Percentiles rank a stretch among this genome's conserved stretches.
Conservation (phyloP, 2,888 invertebrate species). For the Pheosia tremula region DNA sequence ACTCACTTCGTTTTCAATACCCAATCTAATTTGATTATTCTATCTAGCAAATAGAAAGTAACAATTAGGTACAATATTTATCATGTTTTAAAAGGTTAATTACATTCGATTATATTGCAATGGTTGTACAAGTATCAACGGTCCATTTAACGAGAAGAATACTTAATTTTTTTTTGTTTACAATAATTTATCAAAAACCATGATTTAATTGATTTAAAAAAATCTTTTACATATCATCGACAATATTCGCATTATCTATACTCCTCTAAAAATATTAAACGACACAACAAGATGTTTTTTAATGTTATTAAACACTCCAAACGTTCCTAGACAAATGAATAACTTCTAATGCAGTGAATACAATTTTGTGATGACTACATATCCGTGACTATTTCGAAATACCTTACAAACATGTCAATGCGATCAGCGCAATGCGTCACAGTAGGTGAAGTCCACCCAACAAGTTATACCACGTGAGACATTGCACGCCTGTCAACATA, state of each 20-base stretch:
- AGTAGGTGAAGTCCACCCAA: background rate
- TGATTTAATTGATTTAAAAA: conserved; percentile 61
- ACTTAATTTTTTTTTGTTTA: conserved; percentile 72
- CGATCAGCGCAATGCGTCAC: conserved; percentile 38
- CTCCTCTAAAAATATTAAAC: conserved; percentile 79
- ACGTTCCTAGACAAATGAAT: conserved; percentile 71
- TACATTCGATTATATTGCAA: conserved; percentile 74
- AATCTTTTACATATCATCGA: conserved; percentile 61
- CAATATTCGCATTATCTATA: conserved; percentile 70
- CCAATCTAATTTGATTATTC: conserved; percentile 83
- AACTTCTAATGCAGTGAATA: conserved; percentile 68
- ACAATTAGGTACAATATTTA: conserved; percentile 81
- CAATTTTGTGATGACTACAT: conserved; percentile 79
- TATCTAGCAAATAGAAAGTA: conserved; percentile 84
- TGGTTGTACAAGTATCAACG: conserved; percentile 72
- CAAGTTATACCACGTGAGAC: too few species aligned
- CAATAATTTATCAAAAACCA: conserved; percentile 73
- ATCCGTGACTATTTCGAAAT: conserved; percentile 73
- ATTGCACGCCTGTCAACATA: too few species aligned
- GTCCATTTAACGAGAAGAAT: conserved; percentile 74
- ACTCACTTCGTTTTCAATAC: conserved; percentile 68
- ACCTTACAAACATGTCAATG: conserved; percentile 59
- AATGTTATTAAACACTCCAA: conserved; percentile 68
- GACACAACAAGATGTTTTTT: conserved; percentile 77
- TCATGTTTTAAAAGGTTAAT: conserved; percentile 63